Conservation (phyloP, 1,140 invertebrate genomes). For the Heliothis virescens region DNA sequence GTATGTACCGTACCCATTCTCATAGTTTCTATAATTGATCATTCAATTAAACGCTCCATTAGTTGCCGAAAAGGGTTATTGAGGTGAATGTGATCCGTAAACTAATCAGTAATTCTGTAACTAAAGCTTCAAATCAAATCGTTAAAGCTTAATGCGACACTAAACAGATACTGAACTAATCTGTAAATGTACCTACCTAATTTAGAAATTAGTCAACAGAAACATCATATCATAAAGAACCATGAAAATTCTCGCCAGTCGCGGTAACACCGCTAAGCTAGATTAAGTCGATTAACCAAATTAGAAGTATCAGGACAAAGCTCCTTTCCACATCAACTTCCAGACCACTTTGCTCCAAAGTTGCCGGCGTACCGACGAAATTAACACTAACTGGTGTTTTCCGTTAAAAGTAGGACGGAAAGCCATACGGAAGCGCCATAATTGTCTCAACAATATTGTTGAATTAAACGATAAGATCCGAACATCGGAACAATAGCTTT, state of each 20-base stretch:
- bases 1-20: constrained; percentile 58
- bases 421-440: constrained; percentile 24
- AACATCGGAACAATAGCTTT: constrained; percentile 13
- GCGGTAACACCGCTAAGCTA: not conserved
- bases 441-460: constrained; percentile 19
- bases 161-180: not conserved
- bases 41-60: constrained; percentile 10
- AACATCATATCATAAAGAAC: not conserved
- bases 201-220: not conserved
- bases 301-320: constrained; percentile 4
- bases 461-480: constrained; percentile 34
- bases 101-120: constrained; percentile 15
- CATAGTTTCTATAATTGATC: constrained; percentile 2
- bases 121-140: constrained; percentile 5
- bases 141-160: too few species aligned
- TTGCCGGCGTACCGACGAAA: constrained; percentile 12
- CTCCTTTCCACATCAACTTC: constrained; percentile 28
- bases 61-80: constrained; percentile 13
- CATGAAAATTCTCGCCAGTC: too few species aligned
- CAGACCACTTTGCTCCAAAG: not conserved
- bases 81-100: constrained; percentile 13
- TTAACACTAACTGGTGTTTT: constrained; percentile 31
- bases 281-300: constrained; percentile 22
- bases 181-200: not conserved
- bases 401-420: constrained; percentile 36